Base-by-base conservation (phyloP, 2,888 invertebrate genomes). In the Polydrusus tereticollis region DNA sequence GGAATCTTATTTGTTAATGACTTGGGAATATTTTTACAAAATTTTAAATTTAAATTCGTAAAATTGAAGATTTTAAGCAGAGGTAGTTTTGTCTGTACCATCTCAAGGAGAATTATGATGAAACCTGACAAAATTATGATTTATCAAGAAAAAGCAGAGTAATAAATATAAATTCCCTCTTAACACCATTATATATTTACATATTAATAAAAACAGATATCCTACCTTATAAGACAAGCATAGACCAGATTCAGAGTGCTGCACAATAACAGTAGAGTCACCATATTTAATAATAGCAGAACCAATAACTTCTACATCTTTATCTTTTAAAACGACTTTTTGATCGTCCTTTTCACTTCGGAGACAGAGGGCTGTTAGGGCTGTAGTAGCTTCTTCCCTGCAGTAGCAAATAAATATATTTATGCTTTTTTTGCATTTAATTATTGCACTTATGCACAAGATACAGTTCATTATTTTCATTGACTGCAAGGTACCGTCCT, bases 291-390 rank as follows among this genome's bases (percentile, higher is more conserved):
- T 96, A 81, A 96, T 94, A 5, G 97, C 94, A 1, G 94, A 90
- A 0, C 99, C 99, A 82, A 99, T 99, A 0, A 99, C 93, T 87
- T 99, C 99, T 80, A 99, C 89, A 86, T 99, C 99, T 84, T 99
- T 98, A 84, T 98, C 98, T 87, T 99, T 99, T 2, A 98, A 89
- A 47, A 96, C 91, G 73, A 93, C 92, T 85, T 95, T 96, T 86
- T 94, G 94, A 81, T 96, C 96, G 81, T 96, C 96, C 82, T 96
- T 97, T 86, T 95, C 96, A 86, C 94, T 94, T 18, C 96, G 90
- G 7, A 99, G 89, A 84, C 97, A 97, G 88, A 99, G 99, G n/a
- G 98, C 95, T 68, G 98, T 96, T 0, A 93, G 91, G 5, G 96
- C 94, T 76, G 97, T 96, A 43, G 95, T 95, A 0, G 98, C 98